Conservation (phyloP, 2,113 vertebrate species). For the Pongo pygmaeus region DNA sequence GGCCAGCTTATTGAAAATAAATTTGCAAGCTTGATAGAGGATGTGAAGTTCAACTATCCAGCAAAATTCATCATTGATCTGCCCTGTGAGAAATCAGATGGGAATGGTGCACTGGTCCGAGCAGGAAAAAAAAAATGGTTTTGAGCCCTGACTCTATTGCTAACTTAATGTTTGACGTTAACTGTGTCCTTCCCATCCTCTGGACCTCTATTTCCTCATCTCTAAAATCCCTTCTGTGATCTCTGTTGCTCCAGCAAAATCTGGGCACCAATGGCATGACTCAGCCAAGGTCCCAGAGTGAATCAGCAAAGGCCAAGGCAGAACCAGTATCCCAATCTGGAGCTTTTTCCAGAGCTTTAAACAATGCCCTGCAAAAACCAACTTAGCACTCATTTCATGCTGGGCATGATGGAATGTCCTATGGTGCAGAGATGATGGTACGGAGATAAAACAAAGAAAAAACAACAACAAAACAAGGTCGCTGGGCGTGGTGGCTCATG, state of each 20-base stretch:
- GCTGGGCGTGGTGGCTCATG: too few relatives aligned
- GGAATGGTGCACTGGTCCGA: not conserved
- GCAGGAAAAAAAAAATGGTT: not conserved
- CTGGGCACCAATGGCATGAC: not conserved
- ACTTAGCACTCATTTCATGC: not conserved
- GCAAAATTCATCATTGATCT: slow-evolving; percentile 44
- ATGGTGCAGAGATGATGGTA: not conserved
- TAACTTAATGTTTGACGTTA: not conserved
- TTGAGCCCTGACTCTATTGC: not conserved
- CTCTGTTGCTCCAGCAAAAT: not conserved
- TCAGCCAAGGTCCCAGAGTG: not conserved
- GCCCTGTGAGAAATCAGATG: not conserved
- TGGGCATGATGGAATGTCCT: not conserved
- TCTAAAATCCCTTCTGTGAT: not conserved
- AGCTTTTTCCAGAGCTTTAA: not conserved
- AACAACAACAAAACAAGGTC: too few relatives aligned
- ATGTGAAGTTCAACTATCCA: not conserved
- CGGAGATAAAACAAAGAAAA: too few relatives aligned
- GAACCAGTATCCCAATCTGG: not conserved
- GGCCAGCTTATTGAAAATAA: slow-evolving; percentile 28
- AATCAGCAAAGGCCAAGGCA: not conserved
- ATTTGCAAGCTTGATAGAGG: slow-evolving; percentile 9
- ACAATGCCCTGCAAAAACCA: not conserved
- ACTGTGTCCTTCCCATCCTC: not conserved
- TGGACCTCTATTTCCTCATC: not conserved